phyloP scores from a whole-genome alignment of 2,888 invertebrate genomes.

The Drosophila acutilabella region DNA sequence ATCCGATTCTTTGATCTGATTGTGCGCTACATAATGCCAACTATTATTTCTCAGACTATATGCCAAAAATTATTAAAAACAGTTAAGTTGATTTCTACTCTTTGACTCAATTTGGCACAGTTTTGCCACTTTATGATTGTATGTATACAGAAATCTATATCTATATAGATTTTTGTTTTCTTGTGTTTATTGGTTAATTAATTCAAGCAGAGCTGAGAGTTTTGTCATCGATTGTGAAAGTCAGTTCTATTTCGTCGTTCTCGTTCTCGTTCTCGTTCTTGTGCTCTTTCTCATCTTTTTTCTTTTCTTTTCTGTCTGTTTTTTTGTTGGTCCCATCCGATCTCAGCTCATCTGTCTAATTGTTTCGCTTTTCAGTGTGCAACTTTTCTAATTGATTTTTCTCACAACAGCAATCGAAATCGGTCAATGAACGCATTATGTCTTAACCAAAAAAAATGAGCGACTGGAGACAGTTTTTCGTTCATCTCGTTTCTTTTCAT shows the following conservation, averaged over 20 bases:
- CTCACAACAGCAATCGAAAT: conserved; percentile 47
- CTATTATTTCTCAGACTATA: conserved; percentile 17
- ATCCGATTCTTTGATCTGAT: neutral
- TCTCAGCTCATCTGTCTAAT: conserved; percentile 23
- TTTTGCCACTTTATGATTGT: conserved; percentile 26
- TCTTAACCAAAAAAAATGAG: neutral
- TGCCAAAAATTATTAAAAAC: conserved; percentile 40
- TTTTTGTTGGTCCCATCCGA: neutral
- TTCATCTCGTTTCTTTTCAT: conserved; percentile 11
- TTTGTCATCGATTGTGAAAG: conserved; percentile 62
- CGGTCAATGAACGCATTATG: conserved; percentile 75
- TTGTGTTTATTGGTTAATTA: conserved; percentile 44
- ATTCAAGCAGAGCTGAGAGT: conserved; percentile 40
- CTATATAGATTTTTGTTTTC: neutral
- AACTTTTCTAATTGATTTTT: conserved; percentile 78
- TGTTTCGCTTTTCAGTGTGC: conserved; percentile 52
- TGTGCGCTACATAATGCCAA: neutral
- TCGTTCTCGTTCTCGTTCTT: neutral
- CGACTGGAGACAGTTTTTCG: conserved; percentile 22
- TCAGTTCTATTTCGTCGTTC: conserved; percentile 27
- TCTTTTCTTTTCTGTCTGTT: conserved; percentile 14
- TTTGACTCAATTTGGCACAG: conserved; percentile 33
- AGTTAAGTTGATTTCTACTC: conserved; percentile 35
- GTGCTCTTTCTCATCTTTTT: neutral
- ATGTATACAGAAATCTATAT: neutral